Evolutionary conservation across 2,888 invertebrate genomes (phyloP).

Genomic region (Allolobophora icterica): DNA sequence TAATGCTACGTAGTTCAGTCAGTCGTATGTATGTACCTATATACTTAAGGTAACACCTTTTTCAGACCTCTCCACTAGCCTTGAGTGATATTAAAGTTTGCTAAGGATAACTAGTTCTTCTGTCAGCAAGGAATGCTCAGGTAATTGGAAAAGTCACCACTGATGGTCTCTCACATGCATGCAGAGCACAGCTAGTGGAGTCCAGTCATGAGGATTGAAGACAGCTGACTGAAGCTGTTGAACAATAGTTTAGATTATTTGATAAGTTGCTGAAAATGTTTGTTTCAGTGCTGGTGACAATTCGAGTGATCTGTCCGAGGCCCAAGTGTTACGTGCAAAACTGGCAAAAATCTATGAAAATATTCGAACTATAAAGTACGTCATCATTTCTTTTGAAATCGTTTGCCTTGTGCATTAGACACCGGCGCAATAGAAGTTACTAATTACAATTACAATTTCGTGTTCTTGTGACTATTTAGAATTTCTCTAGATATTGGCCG

Average conservation of each 20-base stretch:
- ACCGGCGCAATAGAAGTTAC: no score
- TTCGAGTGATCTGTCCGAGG: slow-evolving; percentile 82
- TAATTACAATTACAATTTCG: no score
- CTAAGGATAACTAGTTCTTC: no score
- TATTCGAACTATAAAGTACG: slow-evolving; percentile 73
- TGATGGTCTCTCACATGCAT: neutral
- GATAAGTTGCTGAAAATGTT: neutral
- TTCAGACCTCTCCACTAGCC: no score
- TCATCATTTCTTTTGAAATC: no score
- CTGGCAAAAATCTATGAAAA: slow-evolving; percentile 86
- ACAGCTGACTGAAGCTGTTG: neutral
- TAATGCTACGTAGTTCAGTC: no score
- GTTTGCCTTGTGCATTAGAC: no score
- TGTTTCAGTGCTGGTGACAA: slow-evolving; percentile 81
- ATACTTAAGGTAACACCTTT: no score
- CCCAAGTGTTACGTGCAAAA: slow-evolving; percentile 80
- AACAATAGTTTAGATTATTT: no score
- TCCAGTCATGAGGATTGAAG: neutral
- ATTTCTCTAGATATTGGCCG: neutral
- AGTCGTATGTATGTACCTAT: no score
- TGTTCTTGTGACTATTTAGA: neutral
- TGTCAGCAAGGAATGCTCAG: neutral
- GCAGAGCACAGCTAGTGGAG: neutral
- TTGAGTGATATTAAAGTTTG: no score
- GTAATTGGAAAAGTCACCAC: neutral